Base-by-base conservation (phyloP, 2,797 vertebrate genomes). In the Dromococcyx pavoninus region DNA sequence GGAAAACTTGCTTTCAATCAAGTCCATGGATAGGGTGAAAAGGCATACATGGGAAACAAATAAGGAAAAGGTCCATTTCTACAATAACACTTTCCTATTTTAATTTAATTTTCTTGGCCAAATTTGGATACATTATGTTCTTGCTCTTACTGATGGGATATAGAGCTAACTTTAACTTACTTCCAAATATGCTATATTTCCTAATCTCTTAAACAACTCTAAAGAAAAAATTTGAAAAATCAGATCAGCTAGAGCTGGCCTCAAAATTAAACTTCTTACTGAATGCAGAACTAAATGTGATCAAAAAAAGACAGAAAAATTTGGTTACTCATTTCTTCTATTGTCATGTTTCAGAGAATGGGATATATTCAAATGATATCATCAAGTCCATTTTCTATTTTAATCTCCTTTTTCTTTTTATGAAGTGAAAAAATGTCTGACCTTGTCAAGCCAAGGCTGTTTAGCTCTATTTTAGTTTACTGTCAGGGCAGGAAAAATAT, bases 381-480 rank as follows among this genome's bases (percentile, higher is more conserved):
- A 76, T 23, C 28, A 44, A 67, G 62, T 64, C 25, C 17, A 39
- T 84, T 75, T 91, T 87, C 91, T 75, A 78, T 85, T 89, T 84
- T 69, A 83, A 88, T 46, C 32, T 77, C 43, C 22, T 76, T 83
- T 84, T 77, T 44, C 2, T 2, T 73, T 79, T 86, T 74, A 70
- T 66, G 58, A 89, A 81, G 44, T 70, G 51, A 81, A 92, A 93
- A 96, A 62, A 37, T 53, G 79, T 41, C 72, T 92, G 81, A 89
- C 81, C 78, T 92, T 92, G 89, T 82, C 85, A 91, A 93, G 44
- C 10, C 86, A 92, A 92, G 70, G 77, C 67, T 94, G 28, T 43
- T 93, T 37, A 67, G 78, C 67, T 94, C 22, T 60, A 64, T 90
- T 91, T 81, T 66, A 93, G 71, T 86, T 91, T 93, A 84, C 51